Percentiles rank a stretch among this genome's conserved stretches.
Evolutionary conservation across 2,888 invertebrate species (phyloP).

Genomic region (Doris montereyensis): DNA sequence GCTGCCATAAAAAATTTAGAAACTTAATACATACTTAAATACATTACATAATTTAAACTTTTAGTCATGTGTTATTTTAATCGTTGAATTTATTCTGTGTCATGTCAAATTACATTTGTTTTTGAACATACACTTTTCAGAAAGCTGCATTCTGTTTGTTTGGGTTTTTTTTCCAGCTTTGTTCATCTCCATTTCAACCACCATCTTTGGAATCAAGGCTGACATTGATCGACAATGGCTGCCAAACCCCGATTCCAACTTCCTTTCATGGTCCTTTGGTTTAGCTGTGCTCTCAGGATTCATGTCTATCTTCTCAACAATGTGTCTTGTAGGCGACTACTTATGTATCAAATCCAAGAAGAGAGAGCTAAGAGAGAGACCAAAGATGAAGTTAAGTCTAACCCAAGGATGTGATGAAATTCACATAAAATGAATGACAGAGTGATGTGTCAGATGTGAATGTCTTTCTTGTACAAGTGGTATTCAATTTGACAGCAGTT

Average conservation of each 20-base stretch:
- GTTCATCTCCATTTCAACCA: conserved; percentile 79
- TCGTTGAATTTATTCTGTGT: too few species aligned
- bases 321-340: conserved; percentile 58
- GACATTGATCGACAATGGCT: conserved; percentile 81
- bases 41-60: too few species aligned
- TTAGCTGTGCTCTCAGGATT: conserved; percentile 82
- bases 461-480: too few species aligned
- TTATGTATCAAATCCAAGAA: conserved; percentile 44
- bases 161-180: conserved; percentile 78
- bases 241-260: conserved; percentile 96
- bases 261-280: conserved; percentile 94
- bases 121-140: too few species aligned
- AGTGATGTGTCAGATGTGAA: too few species aligned
- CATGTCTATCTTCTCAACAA: conserved; percentile 58
- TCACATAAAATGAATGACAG: too few species aligned
- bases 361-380: conserved; percentile 32
- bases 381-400: conserved; percentile 43
- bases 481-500: too few species aligned
- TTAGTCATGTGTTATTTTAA: too few species aligned
- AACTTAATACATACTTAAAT: too few species aligned
- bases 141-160: too few species aligned
- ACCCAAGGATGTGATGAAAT: conserved; percentile 37
- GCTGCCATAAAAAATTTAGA: too few species aligned
- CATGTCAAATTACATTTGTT: too few species aligned
- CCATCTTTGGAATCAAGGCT: conserved; percentile 87